Conservation (phyloP, 23 tunicate species). For the Styela plicata region DNA sequence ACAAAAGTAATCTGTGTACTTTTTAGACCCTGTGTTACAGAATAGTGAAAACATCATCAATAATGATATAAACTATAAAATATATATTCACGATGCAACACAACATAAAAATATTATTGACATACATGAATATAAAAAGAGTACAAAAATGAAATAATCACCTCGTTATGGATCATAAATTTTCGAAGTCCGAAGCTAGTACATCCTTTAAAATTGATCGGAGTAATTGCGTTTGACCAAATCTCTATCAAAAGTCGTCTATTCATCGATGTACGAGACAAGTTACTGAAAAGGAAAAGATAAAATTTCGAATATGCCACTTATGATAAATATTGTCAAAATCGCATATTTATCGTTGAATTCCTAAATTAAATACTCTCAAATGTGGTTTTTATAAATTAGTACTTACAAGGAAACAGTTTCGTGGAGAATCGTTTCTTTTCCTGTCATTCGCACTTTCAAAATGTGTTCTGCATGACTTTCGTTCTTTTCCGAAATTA, state of each 20-base stretch:
- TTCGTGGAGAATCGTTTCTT: constrained; percentile 36
- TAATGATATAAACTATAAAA: too few relatives aligned
- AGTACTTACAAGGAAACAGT: constrained; percentile 50
- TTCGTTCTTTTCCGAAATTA: constrained; percentile 31
- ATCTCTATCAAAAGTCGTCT: constrained; percentile 40
- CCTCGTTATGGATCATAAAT: constrained; percentile 24
- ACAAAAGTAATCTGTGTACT: too few relatives aligned
- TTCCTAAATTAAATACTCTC: too few relatives aligned
- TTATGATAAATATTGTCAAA: too few relatives aligned
- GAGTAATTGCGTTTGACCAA: constrained; percentile 24
- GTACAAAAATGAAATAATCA: neutral
- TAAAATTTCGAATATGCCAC: too few relatives aligned
- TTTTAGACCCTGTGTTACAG: too few relatives aligned
- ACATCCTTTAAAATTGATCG: constrained; percentile 39
- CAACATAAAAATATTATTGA: too few relatives aligned
- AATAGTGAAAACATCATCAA: too few relatives aligned
- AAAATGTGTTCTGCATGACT: constrained; percentile 24
- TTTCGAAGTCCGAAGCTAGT: constrained; percentile 51
- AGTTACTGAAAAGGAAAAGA: neutral
- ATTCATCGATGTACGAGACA: neutral
- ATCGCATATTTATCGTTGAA: too few relatives aligned
- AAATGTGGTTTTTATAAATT: too few relatives aligned
- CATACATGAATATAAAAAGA: neutral
- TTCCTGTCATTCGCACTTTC: neutral
- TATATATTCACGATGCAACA: too few relatives aligned